These are phyloP conservation scores for Cryptocheilus praepositus DNA, from an alignment of 2,888 invertebrate species.

Conservation along the genomic window DNA sequence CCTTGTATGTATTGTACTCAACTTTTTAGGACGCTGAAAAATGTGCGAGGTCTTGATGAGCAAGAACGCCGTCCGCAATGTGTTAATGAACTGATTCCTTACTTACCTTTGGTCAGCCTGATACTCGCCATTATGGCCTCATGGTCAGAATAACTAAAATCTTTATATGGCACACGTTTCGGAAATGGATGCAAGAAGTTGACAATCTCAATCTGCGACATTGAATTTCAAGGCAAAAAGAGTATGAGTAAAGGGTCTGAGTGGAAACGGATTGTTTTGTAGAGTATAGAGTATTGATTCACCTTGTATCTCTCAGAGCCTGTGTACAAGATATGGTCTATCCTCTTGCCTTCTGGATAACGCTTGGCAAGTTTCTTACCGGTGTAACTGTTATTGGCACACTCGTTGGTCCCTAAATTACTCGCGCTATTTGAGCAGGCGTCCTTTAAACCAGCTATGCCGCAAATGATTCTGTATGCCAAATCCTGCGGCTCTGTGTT, in stretches of 20 bases:
- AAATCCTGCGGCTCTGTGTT: constrained; percentile 93
- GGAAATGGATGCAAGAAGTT: constrained; percentile 84
- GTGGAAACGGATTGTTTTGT: background rate
- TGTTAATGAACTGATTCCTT: constrained; percentile 62
- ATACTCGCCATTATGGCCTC: constrained; percentile 85
- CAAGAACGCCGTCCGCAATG: too few relatives aligned
- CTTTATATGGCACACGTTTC: constrained; percentile 82
- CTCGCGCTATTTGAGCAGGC: constrained; percentile 70
- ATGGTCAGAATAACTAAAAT: constrained; percentile 92
- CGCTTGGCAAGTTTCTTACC: constrained; percentile 75
- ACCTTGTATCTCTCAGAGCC: constrained; percentile 69
- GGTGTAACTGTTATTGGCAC: constrained; percentile 89
- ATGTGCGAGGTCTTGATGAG: too few relatives aligned
- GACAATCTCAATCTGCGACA: constrained; percentile 72
- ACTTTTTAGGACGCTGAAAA: too few relatives aligned
- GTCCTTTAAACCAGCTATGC: constrained; percentile 78
- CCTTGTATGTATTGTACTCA: too few relatives aligned
- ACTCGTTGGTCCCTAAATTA: constrained; percentile 84
- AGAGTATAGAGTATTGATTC: constrained; percentile 23
- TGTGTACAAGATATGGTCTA: constrained; percentile 92
- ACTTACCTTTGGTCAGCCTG: constrained; percentile 61
- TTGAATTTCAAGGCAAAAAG: background rate
- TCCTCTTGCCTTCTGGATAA: constrained; percentile 87
- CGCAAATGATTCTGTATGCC: constrained; percentile 81
- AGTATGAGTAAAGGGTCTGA: too few relatives aligned